Base-by-base conservation (phyloP, 2,797 vertebrate species). In the Microchirus variegatus region DNA sequence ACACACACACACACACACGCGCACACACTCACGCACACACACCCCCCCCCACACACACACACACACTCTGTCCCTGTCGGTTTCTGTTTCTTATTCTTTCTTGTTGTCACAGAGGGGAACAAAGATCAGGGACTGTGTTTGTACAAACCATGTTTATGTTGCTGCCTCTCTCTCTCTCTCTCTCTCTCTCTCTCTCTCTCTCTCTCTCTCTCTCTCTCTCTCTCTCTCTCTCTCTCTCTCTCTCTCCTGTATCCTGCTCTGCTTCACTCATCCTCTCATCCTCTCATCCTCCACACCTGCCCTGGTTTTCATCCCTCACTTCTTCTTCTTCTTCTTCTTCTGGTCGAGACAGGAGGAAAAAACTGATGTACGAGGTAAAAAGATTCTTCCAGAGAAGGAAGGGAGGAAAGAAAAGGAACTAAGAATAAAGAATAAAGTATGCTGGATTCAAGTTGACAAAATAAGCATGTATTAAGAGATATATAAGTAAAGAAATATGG, bases 61-160 rank as follows among this genome's bases (percentile, higher is more conserved):
- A 26, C 12, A 43, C 42, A 38, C 16, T 56, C 17, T 63, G 9
- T 43, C 63, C 37, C 50, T 46, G 16, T 55, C 48, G 52, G 5
- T 53, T 45, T 51, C 43, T 53, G 31, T 31, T 31, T 31, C 31
- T 31, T 31, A 37, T 68, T 66, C 38, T 56, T 26, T 55, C 22
- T 47, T 66, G 63, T 73, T 66, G 63, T 44, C 57, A 19, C 45
- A 68, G 46, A 57, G 45, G 41, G 49, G 19, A 59, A 19, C 18
- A 54, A 52, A 31, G 45, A 48, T 76, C 52, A 53, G 56, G 52
- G 58, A 37, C 57, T 63, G 35, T 37, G 44, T 67, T 53, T 61
- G 57, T 50, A 14, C 57, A 61, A 61, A 67, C 19, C 9, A 52
- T 63, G 48, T 67, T 83, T 75, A 46, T 56, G 55, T 35, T 22